phyloP scores from a whole-genome alignment of 2,888 invertebrate species.

The Pemphredon lugubris region DNA sequence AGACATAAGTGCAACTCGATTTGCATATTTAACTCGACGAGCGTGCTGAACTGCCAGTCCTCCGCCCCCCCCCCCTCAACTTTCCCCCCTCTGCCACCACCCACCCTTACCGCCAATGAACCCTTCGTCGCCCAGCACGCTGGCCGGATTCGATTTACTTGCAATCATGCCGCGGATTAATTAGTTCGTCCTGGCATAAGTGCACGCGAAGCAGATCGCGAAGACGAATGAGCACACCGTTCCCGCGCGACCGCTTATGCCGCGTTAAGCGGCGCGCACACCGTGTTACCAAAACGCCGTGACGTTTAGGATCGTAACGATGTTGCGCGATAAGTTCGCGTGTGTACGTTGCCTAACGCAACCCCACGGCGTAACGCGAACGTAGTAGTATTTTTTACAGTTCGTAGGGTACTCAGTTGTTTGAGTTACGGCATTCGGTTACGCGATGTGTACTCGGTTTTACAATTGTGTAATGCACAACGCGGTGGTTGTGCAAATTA shows the following conservation, averaged over 20 bases:
- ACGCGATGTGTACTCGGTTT: no score
- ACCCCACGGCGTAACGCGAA: no score
- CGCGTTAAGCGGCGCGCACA: no score
- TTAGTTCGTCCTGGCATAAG: constrained; percentile 53
- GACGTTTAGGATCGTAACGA: not conserved
- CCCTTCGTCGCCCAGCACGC: constrained; percentile 16
- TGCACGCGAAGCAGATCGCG: constrained; percentile 31
- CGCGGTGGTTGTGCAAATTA: no score
- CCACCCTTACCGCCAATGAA: constrained; percentile 7
- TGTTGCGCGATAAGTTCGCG: not conserved
- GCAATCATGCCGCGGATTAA: constrained; percentile 60
- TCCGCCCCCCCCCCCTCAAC: constrained; percentile 14
- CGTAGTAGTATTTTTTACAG: no score
- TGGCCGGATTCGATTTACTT: constrained; percentile 58
- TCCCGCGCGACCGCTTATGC: not conserved
- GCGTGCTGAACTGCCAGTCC: constrained; percentile 34
- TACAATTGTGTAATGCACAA: no score
- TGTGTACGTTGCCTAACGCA: no score
- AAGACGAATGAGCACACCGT: constrained; percentile 15
- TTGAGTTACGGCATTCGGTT: no score
- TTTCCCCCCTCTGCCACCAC: not conserved
- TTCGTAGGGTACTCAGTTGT: no score
- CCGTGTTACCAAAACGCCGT: not conserved
- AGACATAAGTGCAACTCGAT: constrained; percentile 67
- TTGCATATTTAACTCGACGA: constrained; percentile 66